A percentile compares a stretch with the other conserved stretches of the same genome.
These are phyloP conservation scores for Xiphophorus maculatus DNA, from an alignment of 2,113 vertebrate genomes.

Conservation along the genomic window DNA sequence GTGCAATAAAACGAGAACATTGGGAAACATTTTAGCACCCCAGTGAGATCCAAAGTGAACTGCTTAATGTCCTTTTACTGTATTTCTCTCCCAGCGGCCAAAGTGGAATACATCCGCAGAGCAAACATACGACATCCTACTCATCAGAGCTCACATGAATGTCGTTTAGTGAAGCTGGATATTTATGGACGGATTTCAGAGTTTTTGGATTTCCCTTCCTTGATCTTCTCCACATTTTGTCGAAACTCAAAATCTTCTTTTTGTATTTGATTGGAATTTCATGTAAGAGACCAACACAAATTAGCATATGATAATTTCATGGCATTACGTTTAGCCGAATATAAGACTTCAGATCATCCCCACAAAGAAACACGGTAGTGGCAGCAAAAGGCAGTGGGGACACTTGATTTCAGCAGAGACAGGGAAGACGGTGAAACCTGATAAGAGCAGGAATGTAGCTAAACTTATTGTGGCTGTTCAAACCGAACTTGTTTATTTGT, in stretches of 20 bases:
- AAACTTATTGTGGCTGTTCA: no score
- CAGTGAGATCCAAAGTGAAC: conserved; percentile 57
- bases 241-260: background rate
- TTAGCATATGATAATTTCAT: no score
- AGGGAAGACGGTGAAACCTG: no score
- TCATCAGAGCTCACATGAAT: conserved; percentile 51
- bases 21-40: conserved; percentile 51
- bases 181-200: conserved; percentile 17
- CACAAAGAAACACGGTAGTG: background rate
- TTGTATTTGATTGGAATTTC: background rate
- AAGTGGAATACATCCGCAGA: conserved; percentile 46
- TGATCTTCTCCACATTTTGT: background rate
- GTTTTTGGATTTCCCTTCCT: background rate
- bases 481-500: background rate
- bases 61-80: conserved; percentile 65
- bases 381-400: background rate
- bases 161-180: conserved; percentile 38
- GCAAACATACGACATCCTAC: conserved; percentile 27
- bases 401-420: background rate
- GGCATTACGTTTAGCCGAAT: background rate
- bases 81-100: conserved; percentile 41
- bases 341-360: background rate
- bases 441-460: no score
- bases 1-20: conserved; percentile 45
- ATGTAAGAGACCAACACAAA: background rate